Evolutionary conservation across 2,113 vertebrate genomes (phyloP).

Genomic region (Bubo scandiacus): DNA sequence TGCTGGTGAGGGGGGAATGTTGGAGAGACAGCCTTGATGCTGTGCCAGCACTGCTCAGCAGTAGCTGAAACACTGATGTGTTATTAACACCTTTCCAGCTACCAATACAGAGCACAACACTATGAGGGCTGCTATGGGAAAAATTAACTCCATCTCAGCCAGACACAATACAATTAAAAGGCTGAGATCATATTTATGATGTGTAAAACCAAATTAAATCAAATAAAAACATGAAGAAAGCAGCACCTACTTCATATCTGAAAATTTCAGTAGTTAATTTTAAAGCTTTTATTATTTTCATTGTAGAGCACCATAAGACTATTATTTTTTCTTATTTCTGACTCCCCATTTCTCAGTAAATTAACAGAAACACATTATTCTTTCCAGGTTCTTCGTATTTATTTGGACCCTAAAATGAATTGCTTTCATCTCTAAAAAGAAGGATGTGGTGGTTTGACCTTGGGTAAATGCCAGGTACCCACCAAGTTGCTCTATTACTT

Average conservation of each 20-base stretch:
- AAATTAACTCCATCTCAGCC: too few relatives aligned
- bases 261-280: background rate
- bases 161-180: background rate
- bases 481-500: too few relatives aligned
- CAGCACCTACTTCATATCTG: background rate
- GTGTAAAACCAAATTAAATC: background rate
- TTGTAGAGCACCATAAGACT: background rate
- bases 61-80: too few relatives aligned
- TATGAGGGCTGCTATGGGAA: too few relatives aligned
- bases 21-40: too few relatives aligned
- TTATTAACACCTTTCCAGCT: too few relatives aligned
- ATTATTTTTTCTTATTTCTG: background rate
- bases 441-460: too few relatives aligned
- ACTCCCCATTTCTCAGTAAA: background rate
- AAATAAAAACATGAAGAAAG: background rate
- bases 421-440: too few relatives aligned
- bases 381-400: background rate
- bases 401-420: background rate
- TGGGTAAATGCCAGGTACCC: too few relatives aligned
- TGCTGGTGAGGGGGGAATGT: too few relatives aligned
- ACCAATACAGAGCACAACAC: too few relatives aligned
- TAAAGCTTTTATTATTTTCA: background rate
- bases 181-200: background rate
- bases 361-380: background rate
- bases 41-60: too few relatives aligned